Percentiles rank a stretch among this genome's conserved stretches.
Evolutionary conservation across 2,797 vertebrate species (phyloP).

Genomic region (Adelosebastes latens): DNA sequence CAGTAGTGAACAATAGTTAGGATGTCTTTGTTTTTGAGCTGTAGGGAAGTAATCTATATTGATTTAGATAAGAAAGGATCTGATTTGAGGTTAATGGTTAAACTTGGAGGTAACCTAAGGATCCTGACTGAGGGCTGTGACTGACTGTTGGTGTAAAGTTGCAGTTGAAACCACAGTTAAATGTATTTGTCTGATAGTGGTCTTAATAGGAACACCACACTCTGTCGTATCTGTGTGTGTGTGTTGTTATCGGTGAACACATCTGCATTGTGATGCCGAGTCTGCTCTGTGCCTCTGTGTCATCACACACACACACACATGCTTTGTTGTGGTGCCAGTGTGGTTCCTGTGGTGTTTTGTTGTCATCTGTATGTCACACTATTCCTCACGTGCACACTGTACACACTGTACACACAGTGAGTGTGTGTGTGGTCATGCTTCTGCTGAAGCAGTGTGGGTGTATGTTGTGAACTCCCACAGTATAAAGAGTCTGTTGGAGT

Average conservation of each 20-base stretch:
- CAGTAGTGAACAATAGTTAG: too few species aligned
- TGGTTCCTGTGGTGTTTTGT: constrained; percentile 40
- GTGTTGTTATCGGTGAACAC: background rate
- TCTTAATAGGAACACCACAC: background rate
- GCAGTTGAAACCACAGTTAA: background rate
- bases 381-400: background rate
- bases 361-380: constrained; percentile 1
- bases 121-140: too few species aligned
- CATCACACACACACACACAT: background rate
- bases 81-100: background rate
- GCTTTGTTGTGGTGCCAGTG: constrained; percentile 42
- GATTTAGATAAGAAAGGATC: background rate
- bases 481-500: background rate
- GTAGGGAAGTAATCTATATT: background rate
- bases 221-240: background rate
- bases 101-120: background rate
- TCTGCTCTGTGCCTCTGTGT: background rate
- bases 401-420: background rate
- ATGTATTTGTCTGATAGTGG: background rate
- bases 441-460: background rate
- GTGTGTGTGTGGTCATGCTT: background rate
- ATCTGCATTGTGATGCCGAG: background rate
- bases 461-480: background rate
- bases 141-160: too few species aligned
- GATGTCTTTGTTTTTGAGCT: too few species aligned